Evolutionary conservation across 2,113 vertebrate genomes (phyloP).

Genomic region (Charina bottae): DNA sequence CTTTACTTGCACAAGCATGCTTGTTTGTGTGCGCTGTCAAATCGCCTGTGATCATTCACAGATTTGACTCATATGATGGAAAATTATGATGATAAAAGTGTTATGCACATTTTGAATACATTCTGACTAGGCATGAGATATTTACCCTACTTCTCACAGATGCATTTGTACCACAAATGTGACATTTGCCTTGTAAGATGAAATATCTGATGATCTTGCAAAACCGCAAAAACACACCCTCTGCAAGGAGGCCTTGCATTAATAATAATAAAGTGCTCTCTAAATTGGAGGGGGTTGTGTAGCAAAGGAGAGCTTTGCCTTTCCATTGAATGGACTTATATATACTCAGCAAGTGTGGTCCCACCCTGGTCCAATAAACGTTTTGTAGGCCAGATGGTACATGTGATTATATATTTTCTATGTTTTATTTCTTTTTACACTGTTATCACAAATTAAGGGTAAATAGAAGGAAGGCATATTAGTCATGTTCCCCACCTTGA

Average conservation of each 20-base stretch:
- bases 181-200: conserved; percentile 56
- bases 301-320: conserved; percentile 69
- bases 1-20: not conserved
- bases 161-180: conserved; percentile 37
- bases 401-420: conserved; percentile 63
- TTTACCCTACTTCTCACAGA: conserved; percentile 46
- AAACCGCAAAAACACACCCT: conserved; percentile 52
- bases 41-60: not conserved
- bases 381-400: conserved; percentile 64
- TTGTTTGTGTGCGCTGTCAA: not conserved
- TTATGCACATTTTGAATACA: conserved; percentile 45
- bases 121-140: conserved; percentile 45
- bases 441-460: conserved; percentile 57
- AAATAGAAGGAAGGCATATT: conserved; percentile 20
- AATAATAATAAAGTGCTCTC: conserved; percentile 56
- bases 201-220: conserved; percentile 57
- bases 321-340: conserved; percentile 64
- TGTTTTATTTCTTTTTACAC: conserved; percentile 64
- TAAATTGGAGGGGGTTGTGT: conserved; percentile 36
- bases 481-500: no score
- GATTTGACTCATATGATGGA: conserved; percentile 46
- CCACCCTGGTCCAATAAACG: conserved; percentile 56
- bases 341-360: conserved; percentile 65
- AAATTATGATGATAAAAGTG: conserved; percentile 42
- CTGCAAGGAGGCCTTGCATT: conserved; percentile 52